phyloP scores from a whole-genome alignment of 1,140 invertebrate species.

The Asobara japonica region DNA sequence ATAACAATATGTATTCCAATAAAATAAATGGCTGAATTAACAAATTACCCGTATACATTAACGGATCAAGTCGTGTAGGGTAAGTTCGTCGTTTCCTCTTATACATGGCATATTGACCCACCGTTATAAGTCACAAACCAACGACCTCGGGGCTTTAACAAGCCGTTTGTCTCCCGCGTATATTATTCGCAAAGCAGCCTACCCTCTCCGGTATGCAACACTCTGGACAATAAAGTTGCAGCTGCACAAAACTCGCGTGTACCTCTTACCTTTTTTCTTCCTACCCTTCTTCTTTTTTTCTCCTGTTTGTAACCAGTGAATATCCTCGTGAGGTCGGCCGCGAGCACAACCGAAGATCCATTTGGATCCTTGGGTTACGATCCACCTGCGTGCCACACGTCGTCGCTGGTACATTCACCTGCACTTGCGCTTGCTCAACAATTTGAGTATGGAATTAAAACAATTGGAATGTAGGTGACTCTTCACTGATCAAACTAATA shows the following conservation, averaged over 20 bases:
- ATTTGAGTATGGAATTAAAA: too few relatives aligned
- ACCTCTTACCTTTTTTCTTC: conserved; percentile 41
- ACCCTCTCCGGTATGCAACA: conserved; percentile 1
- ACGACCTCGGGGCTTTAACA: not conserved
- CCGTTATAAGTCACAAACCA: conserved; percentile 9
- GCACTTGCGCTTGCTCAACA: conserved; percentile 45
- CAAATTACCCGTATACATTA: conserved; percentile 19
- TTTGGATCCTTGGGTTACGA: conserved; percentile 37
- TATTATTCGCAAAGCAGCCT: conserved; percentile 2
- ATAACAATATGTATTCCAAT: not conserved
- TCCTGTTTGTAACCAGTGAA: not conserved
- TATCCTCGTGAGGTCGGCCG: conserved; percentile 14
- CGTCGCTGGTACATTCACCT: conserved; percentile 52
- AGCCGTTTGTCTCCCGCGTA: conserved; percentile 6
- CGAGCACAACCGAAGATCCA: conserved; percentile 40
- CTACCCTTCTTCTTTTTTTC: not conserved
- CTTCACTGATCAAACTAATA: not conserved
- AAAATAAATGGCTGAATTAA: conserved; percentile 9
- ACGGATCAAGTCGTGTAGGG: not conserved
- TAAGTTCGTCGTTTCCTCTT: not conserved
- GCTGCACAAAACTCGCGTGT: conserved; percentile 34
- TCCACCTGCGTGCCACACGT: conserved; percentile 53
- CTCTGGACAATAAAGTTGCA: conserved; percentile 28
- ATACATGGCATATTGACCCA: not conserved
- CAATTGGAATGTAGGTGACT: too few relatives aligned